A percentile compares a stretch with the other conserved stretches of the same genome.
These are phyloP conservation scores for Thera britannica DNA, from an alignment of 2,888 invertebrate genomes.

Conservation along the genomic window DNA sequence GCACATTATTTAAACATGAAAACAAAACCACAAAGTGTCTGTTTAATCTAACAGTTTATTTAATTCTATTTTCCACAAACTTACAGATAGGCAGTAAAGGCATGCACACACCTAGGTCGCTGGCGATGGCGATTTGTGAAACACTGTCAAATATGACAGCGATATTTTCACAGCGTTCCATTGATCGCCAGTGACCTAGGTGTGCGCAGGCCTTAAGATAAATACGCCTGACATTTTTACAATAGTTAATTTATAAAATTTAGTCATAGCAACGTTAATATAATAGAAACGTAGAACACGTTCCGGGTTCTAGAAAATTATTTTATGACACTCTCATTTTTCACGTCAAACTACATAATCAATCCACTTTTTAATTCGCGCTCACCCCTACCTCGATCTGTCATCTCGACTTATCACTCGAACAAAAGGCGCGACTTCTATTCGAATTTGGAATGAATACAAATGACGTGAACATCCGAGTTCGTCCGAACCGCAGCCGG, in stretches of 20 bases:
- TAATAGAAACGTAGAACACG: background rate
- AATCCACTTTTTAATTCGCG: slow-evolving; percentile 56
- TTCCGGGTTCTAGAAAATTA: slow-evolving; percentile 7
- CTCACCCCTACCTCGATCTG: slow-evolving; percentile 58
- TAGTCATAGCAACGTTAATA: background rate
- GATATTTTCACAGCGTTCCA: too few species aligned
- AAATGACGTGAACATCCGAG: slow-evolving; percentile 79
- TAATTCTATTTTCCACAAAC: too few species aligned
- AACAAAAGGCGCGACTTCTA: slow-evolving; percentile 59
- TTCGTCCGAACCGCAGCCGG: slow-evolving; percentile 69
- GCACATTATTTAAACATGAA: too few species aligned
- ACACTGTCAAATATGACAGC: too few species aligned
- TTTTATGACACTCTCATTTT: slow-evolving; percentile 18
- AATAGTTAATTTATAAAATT: background rate
- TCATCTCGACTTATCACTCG: slow-evolving; percentile 62
- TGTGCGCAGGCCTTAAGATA: background rate
- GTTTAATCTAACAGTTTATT: too few species aligned
- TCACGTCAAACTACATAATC: slow-evolving; percentile 36
- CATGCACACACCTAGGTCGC: too few species aligned
- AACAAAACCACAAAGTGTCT: too few species aligned
- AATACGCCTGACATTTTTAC: background rate
- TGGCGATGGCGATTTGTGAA: too few species aligned
- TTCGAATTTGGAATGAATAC: slow-evolving; percentile 70
- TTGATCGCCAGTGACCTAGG: too few species aligned
- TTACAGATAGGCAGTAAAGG: too few species aligned